Evolutionary conservation across 2,888 invertebrate genomes (phyloP).

Genomic region (Pristionchus arcanus): DNA sequence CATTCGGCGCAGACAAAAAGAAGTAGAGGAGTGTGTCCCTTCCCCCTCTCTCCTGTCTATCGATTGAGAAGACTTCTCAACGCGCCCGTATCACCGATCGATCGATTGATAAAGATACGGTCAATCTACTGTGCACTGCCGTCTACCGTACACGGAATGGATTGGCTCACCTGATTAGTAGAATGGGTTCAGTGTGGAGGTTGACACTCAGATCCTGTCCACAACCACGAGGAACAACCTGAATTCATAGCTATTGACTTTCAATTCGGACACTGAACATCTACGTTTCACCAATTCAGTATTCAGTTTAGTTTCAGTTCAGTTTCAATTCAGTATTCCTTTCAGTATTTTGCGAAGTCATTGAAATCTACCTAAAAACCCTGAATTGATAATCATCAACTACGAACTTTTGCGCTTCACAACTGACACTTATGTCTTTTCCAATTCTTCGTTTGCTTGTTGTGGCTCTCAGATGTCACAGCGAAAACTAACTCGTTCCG

Average conservation of each 20-base stretch:
- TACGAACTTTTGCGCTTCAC: too few species aligned
- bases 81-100: slow-evolving; percentile 13
- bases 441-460: too few species aligned
- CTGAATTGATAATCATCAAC: too few species aligned
- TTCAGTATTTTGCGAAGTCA: too few species aligned
- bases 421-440: too few species aligned
- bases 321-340: too few species aligned
- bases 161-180: slow-evolving; percentile 33
- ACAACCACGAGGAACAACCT: slow-evolving; percentile 45
- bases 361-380: too few species aligned
- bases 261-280: background rate
- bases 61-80: slow-evolving; percentile 40
- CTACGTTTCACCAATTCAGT: background rate
- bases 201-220: slow-evolving; percentile 12
- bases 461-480: too few species aligned
- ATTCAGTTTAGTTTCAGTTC: too few species aligned
- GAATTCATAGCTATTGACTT: background rate
- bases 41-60: background rate
- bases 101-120: slow-evolving; percentile 41
- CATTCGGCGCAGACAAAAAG: slow-evolving; percentile 35
- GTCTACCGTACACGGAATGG: background rate
- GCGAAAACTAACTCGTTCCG: too few species aligned
- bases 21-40: background rate
- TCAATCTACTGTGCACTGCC: background rate
- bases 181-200: slow-evolving; percentile 40